phyloP scores from a whole-genome alignment of 2,888 invertebrate genomes.

The Liodrosophila aerea region DNA sequence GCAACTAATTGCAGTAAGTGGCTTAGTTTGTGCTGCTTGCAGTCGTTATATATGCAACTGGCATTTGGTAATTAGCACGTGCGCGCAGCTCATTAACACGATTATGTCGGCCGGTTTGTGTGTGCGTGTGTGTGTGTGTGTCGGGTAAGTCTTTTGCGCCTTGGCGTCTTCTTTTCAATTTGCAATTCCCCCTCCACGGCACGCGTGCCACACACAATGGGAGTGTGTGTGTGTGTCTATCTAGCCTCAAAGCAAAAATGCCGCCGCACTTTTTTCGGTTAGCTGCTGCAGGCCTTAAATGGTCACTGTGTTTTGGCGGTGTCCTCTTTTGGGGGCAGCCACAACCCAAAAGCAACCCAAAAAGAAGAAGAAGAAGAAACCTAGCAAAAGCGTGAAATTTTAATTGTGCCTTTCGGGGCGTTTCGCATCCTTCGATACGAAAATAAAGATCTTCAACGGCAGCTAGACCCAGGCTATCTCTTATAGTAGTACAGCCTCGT shows the following conservation, averaged over 20 bases:
- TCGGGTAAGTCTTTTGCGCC: not conserved
- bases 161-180: slow-evolving; percentile 15
- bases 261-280: slow-evolving; percentile 52
- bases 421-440: slow-evolving; percentile 59
- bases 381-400: slow-evolving; percentile 68
- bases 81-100: slow-evolving; percentile 60
- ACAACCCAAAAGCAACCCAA: no score
- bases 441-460: slow-evolving; percentile 74
- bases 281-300: slow-evolving; percentile 48
- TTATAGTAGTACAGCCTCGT: slow-evolving; percentile 3
- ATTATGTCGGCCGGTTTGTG: no score
- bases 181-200: slow-evolving; percentile 48
- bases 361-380: slow-evolving; percentile 6
- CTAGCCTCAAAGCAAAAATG: slow-evolving; percentile 61
- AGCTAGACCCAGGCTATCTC: no score
- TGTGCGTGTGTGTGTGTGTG: no score
- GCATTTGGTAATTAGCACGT: slow-evolving; percentile 66
- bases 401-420: slow-evolving; percentile 76
- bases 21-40: not conserved
- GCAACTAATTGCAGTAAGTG: not conserved
- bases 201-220: slow-evolving; percentile 53
- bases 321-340: slow-evolving; percentile 53
- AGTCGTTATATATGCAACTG: slow-evolving; percentile 15
- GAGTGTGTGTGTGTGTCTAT: not conserved
- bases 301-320: slow-evolving; percentile 51